These are phyloP conservation scores for Ranitomeya variabilis DNA, from an alignment of 2,113 vertebrate species.

Conservation along the genomic window DNA sequence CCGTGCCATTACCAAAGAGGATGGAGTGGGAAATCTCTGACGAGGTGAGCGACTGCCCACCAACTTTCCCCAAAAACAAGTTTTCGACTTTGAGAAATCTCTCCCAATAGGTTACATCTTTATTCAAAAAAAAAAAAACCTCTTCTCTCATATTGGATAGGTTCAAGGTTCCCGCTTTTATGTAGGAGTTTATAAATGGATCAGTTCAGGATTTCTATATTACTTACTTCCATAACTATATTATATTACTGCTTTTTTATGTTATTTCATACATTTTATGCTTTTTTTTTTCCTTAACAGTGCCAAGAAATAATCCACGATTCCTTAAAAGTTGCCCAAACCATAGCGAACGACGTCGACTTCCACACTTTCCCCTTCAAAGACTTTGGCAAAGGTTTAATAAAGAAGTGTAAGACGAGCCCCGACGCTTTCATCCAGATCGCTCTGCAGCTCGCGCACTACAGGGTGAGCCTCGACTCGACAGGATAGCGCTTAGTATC, in stretches of 20 bases:
- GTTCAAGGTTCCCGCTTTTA: too few species aligned
- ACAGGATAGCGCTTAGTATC: too few species aligned
- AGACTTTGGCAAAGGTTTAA: constrained; percentile 69
- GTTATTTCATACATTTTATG: not conserved
- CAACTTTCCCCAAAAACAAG: not conserved
- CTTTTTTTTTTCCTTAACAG: not conserved
- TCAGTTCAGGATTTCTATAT: too few species aligned
- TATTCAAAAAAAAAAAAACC: too few species aligned
- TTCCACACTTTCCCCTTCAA: constrained; percentile 70
- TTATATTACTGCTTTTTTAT: not conserved
- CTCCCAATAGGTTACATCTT: too few species aligned
- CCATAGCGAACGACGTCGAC: constrained; percentile 64
- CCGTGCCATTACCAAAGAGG: constrained; percentile 64
- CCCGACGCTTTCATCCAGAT: constrained; percentile 71
- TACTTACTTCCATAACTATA: too few species aligned
- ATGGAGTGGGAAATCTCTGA: constrained; percentile 71
- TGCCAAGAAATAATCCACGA: constrained; percentile 60
- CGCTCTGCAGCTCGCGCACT: constrained; percentile 70
- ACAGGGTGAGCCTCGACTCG: constrained; percentile 62
- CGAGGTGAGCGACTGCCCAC: constrained; percentile 62
- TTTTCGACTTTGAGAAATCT: too few species aligned
- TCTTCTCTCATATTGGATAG: too few species aligned
- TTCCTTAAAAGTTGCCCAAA: constrained; percentile 65
- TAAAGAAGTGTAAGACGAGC: constrained; percentile 66
- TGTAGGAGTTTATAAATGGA: too few species aligned